Percentiles rank a stretch among this genome's conserved stretches.
These are phyloP conservation scores for Elymnias hypermnestra DNA, from an alignment of 1,140 invertebrate genomes.

Conservation along the genomic window DNA sequence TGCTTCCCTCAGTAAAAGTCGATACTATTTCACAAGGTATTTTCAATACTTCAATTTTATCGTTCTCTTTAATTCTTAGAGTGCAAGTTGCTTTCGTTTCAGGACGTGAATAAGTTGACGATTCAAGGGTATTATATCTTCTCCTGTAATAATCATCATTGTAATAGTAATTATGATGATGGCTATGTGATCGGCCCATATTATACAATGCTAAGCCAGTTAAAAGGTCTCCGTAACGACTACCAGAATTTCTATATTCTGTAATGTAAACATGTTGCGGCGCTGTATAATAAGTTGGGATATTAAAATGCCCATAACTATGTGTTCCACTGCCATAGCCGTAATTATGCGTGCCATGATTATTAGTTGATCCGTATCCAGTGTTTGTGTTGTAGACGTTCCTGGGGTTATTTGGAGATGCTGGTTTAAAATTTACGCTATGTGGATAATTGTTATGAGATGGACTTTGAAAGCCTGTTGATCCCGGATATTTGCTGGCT, in stretches of 20 bases:
- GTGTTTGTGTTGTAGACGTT: conserved; percentile 21
- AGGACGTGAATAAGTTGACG: conserved; percentile 19
- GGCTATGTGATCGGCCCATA: conserved; percentile 48
- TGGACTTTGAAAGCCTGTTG: too few species aligned
- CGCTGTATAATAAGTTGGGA: conserved; percentile 39
- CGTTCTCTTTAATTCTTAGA: conserved; percentile 51
- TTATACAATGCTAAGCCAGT: conserved; percentile 64
- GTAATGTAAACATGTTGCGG: conserved; percentile 57
- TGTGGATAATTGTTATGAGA: too few species aligned
- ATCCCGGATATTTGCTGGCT: conserved; percentile 19
- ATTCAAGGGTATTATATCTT: conserved; percentile 32
- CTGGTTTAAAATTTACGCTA: too few species aligned
- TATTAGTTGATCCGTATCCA: conserved; percentile 17
- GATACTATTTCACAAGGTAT: conserved; percentile 67
- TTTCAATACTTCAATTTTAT: conserved; percentile 38
- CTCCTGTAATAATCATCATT: conserved; percentile 57
- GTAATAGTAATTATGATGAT: conserved; percentile 58
- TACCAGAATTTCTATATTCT: conserved; percentile 57
- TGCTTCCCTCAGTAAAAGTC: conserved; percentile 51
- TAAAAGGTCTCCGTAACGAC: conserved; percentile 51
- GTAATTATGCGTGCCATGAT: conserved; percentile 9
- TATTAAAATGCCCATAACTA: conserved; percentile 1
- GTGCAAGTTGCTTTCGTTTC: conserved; percentile 44
- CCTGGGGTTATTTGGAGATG: too few species aligned
- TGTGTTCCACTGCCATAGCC: neutral